Base-by-base conservation (phyloP, 1,140 invertebrate genomes). In the Diabrotica virgifera region DNA sequence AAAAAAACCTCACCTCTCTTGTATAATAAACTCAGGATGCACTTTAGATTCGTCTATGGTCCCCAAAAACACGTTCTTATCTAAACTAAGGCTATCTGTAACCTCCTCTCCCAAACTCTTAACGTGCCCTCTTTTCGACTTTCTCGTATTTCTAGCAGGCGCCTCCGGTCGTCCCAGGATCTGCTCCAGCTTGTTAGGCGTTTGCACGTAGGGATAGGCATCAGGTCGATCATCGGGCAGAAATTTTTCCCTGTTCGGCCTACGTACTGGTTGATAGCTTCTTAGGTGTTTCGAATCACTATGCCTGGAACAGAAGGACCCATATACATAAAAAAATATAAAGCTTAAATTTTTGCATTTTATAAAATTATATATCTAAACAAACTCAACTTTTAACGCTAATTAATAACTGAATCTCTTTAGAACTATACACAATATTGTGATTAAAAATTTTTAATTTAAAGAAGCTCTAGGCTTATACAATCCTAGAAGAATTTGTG, bases 101-200 rank as follows among this genome's bases (percentile, higher is more conserved):
- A 80, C 72, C 66, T 80, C 79, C 64, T 80, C 79, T 14, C 78
- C 79, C 62, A 79, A 70, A 70, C 77, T 80, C 55, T 77, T 74
- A 0, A 79, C 76, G 38, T 76, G 71, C 24, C 69, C 71, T 12
- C 78, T 59, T 62, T 77, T 74, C 7, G 73, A 55, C 61, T 75
- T 73, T 12, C 76, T 69, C 0, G 63, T 69, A 59, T 69, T 74
- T 37, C 76, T 51, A 11, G 68, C 58, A 36, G 76, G 78, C 10
- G 70, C 80, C 69, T 76, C 74, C 3, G 77, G 77, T 59, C 71
- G 70, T 6, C 76, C 76, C 12, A 78, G 66, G 54, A 78, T 77
- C 50, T 78, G 73, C 65, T 77, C 76, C 10, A 74, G 63, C 65
- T 78, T 78, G 57, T 72, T 75, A 3, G 76, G 76, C 0, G 71